Conservation (phyloP, 2,113 vertebrate genomes). For the Cromileptes altivelis region DNA sequence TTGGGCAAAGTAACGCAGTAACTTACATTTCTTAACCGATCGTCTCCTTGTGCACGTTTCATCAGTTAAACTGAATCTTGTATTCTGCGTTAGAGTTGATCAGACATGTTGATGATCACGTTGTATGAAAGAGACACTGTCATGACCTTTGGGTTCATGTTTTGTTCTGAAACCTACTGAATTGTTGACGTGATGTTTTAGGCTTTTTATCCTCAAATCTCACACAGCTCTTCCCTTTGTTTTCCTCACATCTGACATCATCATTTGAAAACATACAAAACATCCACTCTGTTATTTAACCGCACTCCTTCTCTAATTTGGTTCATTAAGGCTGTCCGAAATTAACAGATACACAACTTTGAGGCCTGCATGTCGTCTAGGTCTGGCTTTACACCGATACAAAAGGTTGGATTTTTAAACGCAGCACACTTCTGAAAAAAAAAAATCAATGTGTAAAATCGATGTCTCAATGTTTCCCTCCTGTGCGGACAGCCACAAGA, state of each 20-base stretch:
- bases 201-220: constrained; percentile 59
- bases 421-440: constrained; percentile 24
- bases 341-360: neutral
- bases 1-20: constrained; percentile 8
- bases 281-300: constrained; percentile 47
- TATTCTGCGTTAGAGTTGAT: constrained; percentile 22
- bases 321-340: constrained; percentile 39
- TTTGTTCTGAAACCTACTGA: constrained; percentile 37
- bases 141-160: constrained; percentile 41
- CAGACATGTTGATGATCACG: constrained; percentile 20
- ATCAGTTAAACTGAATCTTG: constrained; percentile 11
- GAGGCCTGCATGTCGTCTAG: neutral
- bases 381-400: constrained; percentile 9
- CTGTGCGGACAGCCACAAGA: constrained; percentile 24
- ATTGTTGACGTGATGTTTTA: constrained; percentile 48
- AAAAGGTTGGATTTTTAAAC: constrained; percentile 37
- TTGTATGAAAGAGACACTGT: constrained; percentile 28
- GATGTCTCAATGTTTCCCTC: constrained; percentile 44
- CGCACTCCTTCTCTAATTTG: constrained; percentile 10
- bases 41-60: constrained; percentile 8
- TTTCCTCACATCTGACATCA: constrained; percentile 53
- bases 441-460: constrained; percentile 50
- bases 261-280: constrained; percentile 57
- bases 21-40: neutral
- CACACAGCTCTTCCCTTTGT: constrained; percentile 31